Percentiles rank a stretch among this genome's conserved stretches.
phyloP scores from a whole-genome alignment of 1,140 invertebrate genomes.

The Argopecten irradians region DNA sequence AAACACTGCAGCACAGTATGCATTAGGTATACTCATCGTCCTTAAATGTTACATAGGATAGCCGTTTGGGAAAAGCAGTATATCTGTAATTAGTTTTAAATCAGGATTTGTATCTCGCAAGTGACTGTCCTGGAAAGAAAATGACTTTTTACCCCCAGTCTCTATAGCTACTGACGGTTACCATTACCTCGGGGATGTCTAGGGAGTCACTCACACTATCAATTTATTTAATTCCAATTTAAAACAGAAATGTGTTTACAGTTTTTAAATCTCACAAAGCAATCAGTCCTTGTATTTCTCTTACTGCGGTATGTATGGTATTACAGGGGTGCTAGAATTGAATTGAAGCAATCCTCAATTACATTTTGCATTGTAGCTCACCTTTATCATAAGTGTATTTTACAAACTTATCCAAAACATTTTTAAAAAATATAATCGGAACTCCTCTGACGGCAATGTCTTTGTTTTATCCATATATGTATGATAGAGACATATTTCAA shows the following conservation, averaged over 20 bases:
- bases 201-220: background rate
- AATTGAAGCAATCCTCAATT: background rate
- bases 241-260: background rate
- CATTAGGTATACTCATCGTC: background rate
- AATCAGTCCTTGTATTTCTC: background rate
- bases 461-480: no score
- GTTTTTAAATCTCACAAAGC: background rate
- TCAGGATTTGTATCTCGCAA: slow-evolving; percentile 5
- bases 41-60: background rate
- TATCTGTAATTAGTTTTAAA: background rate
- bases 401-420: background rate
- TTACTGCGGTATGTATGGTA: background rate
- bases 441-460: no score
- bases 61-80: background rate
- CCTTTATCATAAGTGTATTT: background rate
- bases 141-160: background rate
- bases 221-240: slow-evolving; percentile 4
- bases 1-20: background rate
- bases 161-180: background rate
- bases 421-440: background rate
- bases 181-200: background rate
- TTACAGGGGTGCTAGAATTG: background rate
- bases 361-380: background rate
- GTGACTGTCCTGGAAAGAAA: background rate
- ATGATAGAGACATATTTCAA: background rate